Evolutionary conservation across 2,888 invertebrate genomes (phyloP).

Genomic region (Acleris laterana): DNA sequence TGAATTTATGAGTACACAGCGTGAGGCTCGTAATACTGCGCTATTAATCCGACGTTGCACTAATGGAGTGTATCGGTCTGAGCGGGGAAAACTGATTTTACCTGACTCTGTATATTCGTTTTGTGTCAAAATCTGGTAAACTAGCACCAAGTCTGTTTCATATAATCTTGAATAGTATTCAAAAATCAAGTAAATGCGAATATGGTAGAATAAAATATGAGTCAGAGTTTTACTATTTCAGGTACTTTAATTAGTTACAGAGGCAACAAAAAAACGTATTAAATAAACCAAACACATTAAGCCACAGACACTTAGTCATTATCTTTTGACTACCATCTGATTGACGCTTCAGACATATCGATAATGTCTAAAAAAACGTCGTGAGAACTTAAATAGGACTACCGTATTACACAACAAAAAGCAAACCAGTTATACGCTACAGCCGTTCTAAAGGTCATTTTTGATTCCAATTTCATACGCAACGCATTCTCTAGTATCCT

Average conservation of each 20-base stretch:
- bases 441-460: conserved; percentile 31
- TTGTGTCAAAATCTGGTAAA: background rate
- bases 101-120: conserved; percentile 1
- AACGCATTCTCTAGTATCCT: conserved; percentile 35
- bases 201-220: background rate
- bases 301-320: background rate
- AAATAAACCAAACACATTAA: background rate
- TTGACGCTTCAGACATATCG: conserved; percentile 29
- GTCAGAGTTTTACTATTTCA: background rate
- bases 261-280: background rate
- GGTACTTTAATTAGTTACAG: background rate
- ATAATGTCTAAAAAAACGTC: conserved; percentile 32
- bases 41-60: conserved; percentile 71
- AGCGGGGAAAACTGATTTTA: conserved; percentile 38
- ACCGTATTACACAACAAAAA: conserved; percentile 38
- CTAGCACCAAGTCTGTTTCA: background rate
- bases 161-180: too few relatives aligned
- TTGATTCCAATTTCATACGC: conserved; percentile 36
- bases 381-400: conserved; percentile 34
- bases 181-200: too few relatives aligned
- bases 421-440: conserved; percentile 40
- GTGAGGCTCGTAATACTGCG: conserved; percentile 46
- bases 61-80: conserved; percentile 66
- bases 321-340: conserved; percentile 1
- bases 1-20: conserved; percentile 30